These are phyloP conservation scores for Brachyptera risi DNA, from an alignment of 2,888 invertebrate species.

Conservation along the genomic window DNA sequence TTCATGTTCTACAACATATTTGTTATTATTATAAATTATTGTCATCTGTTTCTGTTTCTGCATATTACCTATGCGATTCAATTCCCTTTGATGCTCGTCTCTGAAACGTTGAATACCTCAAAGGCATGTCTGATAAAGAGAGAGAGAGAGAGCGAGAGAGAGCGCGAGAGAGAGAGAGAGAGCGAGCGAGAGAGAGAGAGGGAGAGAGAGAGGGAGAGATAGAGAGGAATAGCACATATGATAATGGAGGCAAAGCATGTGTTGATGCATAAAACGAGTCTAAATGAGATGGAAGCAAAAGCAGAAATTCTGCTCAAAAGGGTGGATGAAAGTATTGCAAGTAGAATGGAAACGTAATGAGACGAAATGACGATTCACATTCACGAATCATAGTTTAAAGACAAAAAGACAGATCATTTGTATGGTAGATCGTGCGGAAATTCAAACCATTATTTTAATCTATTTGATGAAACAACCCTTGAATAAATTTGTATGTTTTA, in stretches of 20 bases:
- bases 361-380: neutral
- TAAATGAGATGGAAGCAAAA: conserved; percentile 5
- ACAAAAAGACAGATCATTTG: neutral
- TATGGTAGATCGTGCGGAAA: conserved; percentile 8
- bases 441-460: conserved; percentile 13
- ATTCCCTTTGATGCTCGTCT: neutral
- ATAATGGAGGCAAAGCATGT: conserved; percentile 5
- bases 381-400: conserved; percentile 4
- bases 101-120: neutral
- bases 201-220: too few species aligned
- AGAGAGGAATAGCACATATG: too few species aligned
- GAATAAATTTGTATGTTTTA: too few species aligned
- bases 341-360: neutral
- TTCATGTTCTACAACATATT: neutral
- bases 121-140: neutral
- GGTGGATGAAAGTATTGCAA: neutral
- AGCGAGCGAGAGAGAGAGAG: too few species aligned
- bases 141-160: too few species aligned
- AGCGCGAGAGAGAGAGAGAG: too few species aligned
- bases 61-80: neutral
- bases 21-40: neutral
- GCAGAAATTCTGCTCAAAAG: neutral
- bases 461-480: too few species aligned
- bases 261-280: conserved; percentile 12
- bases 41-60: neutral